Evolutionary conservation across 2,797 vertebrate species (phyloP).

Genomic region (Avahi laniger): DNA sequence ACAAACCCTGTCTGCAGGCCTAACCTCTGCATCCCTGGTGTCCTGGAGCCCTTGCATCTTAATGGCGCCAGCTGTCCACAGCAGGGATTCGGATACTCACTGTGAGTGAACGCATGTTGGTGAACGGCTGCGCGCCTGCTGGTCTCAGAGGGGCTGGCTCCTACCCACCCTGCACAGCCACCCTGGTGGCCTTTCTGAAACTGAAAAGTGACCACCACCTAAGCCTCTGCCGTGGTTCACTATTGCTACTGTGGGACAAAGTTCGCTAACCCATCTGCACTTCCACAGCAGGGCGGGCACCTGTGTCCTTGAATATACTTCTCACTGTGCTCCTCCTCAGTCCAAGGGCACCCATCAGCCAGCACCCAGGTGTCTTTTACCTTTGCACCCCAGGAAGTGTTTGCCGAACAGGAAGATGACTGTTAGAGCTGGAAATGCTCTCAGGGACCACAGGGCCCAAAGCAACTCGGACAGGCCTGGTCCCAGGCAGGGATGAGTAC

Average conservation of each 20-base stretch:
- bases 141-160: not conserved
- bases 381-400: constrained; percentile 17
- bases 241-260: not conserved
- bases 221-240: not conserved
- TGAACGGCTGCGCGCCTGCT: not conserved
- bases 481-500: not conserved
- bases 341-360: not conserved
- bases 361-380: not conserved
- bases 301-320: not conserved
- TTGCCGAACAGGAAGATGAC: not conserved
- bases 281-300: not conserved
- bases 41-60: not conserved
- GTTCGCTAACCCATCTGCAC: not conserved
- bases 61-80: not conserved
- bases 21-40: not conserved
- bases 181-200: not conserved
- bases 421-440: not conserved
- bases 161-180: not conserved
- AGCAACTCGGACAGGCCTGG: not conserved
- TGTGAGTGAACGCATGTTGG: not conserved
- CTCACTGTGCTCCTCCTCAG: not conserved
- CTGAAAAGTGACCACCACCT: not conserved
- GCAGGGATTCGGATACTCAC: not conserved
- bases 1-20: not conserved
- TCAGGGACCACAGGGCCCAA: not conserved